These are phyloP conservation scores for Leptura quadrifasciata DNA, from an alignment of 2,888 invertebrate species.

Conservation along the genomic window DNA sequence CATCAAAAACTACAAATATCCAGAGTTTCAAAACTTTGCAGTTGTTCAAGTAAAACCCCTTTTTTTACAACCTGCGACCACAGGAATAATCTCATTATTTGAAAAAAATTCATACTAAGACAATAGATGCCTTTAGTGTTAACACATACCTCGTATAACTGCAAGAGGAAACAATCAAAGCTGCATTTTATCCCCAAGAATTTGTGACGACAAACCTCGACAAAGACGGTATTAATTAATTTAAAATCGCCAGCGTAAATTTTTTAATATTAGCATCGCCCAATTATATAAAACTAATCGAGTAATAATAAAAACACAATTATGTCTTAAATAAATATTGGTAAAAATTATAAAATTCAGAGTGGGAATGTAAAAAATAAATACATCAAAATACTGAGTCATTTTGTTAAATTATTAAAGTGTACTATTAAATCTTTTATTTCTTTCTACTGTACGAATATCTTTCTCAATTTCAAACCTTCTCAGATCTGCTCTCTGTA, in stretches of 20 bases:
- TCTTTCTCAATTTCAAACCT: constrained; percentile 95
- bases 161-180: no score
- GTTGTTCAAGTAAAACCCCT: no score
- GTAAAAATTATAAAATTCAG: constrained; percentile 31
- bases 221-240: neutral
- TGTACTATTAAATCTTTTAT: constrained; percentile 74
- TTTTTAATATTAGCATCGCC: neutral
- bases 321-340: constrained; percentile 33
- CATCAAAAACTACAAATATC: no score
- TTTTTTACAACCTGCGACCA: no score
- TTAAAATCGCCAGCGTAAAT: neutral
- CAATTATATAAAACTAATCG: neutral
- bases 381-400: constrained; percentile 53
- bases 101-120: no score
- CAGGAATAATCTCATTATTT: no score
- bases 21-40: no score
- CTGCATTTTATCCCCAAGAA: no score
- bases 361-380: constrained; percentile 56
- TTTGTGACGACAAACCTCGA: neutral
- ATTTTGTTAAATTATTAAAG: constrained; percentile 51
- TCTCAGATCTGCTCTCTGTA: constrained; percentile 90
- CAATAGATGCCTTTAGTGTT: no score
- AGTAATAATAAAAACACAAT: constrained; percentile 22
- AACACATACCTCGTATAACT: no score
- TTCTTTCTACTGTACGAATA: constrained; percentile 82